Evolutionary conservation across 2,888 invertebrate species (phyloP).

Genomic region (Xylota segnis): DNA sequence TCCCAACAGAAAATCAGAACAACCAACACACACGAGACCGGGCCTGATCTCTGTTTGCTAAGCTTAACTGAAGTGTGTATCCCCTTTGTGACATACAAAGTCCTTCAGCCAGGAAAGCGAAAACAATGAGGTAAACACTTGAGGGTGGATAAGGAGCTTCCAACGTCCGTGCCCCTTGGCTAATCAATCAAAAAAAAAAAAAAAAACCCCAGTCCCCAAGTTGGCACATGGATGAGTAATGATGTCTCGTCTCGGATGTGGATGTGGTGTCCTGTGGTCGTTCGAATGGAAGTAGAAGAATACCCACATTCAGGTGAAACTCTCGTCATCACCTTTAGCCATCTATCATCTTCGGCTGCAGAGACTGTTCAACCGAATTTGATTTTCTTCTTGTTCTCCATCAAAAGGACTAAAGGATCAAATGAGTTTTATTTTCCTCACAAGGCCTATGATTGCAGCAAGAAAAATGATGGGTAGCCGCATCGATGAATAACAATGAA

Average conservation of each 20-base stretch:
- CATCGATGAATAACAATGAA: constrained; percentile 69
- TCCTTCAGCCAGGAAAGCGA: constrained; percentile 14
- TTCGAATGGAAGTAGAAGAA: background rate
- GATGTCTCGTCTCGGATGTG: constrained; percentile 32
- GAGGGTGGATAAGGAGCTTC: constrained; percentile 16
- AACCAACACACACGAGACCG: constrained; percentile 17
- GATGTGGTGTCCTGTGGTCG: constrained; percentile 60
- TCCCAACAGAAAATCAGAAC: constrained; percentile 18
- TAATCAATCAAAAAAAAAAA: constrained; percentile 67
- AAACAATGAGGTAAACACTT: constrained; percentile 57
- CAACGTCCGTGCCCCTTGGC: constrained; percentile 27
- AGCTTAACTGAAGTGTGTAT: constrained; percentile 35
- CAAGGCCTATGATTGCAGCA: constrained; percentile 14
- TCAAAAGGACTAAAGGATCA: constrained; percentile 46
- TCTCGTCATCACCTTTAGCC: constrained; percentile 34
- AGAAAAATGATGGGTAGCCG: constrained; percentile 41
- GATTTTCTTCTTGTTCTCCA: constrained; percentile 31
- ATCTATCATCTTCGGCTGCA: constrained; percentile 52
- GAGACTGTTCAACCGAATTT: constrained; percentile 10
- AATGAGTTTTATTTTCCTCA: constrained; percentile 23
- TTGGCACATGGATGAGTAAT: constrained; percentile 40
- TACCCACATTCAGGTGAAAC: constrained; percentile 28
- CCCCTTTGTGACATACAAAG: constrained; percentile 45
- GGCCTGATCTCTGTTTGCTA: constrained; percentile 35
- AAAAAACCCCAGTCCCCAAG: constrained; percentile 10